Percentiles rank a stretch among this genome's conserved stretches.
Conservation (phyloP, 2,797 vertebrate species). For the Arnoldichthys spilopterus region DNA sequence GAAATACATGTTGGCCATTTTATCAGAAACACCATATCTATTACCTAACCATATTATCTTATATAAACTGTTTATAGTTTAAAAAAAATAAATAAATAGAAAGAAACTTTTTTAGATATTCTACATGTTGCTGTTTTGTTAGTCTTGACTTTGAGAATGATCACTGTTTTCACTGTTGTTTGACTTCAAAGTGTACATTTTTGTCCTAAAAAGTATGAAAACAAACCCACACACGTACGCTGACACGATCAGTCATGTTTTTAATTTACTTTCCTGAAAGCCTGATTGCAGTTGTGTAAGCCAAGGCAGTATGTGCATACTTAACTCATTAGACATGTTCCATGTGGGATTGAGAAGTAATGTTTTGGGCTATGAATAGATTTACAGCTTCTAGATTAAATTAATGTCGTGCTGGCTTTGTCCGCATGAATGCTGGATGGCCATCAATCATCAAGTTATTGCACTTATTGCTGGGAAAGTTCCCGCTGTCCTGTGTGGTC, state of each 20-base stretch:
- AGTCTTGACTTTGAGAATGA: too few species aligned
- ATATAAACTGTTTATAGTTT: too few species aligned
- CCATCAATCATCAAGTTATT: conserved; percentile 21
- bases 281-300: neutral
- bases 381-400: conserved; percentile 5
- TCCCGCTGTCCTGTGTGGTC: neutral
- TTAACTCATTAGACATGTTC: neutral
- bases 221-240: neutral
- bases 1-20: too few species aligned
- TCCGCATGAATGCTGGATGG: neutral
- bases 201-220: neutral
- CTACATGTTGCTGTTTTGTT: too few species aligned
- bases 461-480: conserved; percentile 1
- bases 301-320: conserved; percentile 5
- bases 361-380: conserved; percentile 20
- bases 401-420: neutral
- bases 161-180: neutral
- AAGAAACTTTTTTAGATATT: too few species aligned
- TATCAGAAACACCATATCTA: too few species aligned
- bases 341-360: neutral
- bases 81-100: too few species aligned
- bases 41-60: too few species aligned
- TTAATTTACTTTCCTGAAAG: conserved; percentile 13
- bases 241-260: neutral
- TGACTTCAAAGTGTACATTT: neutral